These are phyloP conservation scores for Petrocephalus microphthalmus DNA, from an alignment of 2,113 vertebrate species.

Conservation along the genomic window DNA sequence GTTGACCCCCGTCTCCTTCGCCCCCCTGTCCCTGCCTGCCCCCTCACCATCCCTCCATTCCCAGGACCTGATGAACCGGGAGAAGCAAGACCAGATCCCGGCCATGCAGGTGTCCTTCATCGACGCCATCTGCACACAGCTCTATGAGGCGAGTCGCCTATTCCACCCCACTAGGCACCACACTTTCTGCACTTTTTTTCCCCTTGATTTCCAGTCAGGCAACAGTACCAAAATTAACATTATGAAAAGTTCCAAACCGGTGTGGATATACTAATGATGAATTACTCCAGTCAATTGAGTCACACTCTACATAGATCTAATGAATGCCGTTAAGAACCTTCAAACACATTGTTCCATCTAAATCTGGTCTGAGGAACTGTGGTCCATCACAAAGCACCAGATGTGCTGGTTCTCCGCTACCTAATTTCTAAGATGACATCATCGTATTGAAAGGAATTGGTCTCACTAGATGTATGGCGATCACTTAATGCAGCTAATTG, in stretches of 20 bases:
- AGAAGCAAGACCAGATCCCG: constrained; percentile 95
- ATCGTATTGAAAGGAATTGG: background rate
- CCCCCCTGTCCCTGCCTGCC: background rate
- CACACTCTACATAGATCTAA: background rate
- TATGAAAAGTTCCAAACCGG: background rate
- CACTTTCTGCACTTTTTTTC: background rate
- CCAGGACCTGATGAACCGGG: constrained; percentile 97
- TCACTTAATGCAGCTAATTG: background rate
- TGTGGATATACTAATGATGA: background rate
- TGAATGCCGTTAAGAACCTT: background rate
- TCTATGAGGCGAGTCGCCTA: constrained; percentile 80
- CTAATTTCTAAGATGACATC: background rate
- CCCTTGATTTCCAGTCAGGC: background rate
- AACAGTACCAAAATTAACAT: background rate
- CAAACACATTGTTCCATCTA: background rate
- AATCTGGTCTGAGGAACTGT: background rate
- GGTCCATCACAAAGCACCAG: background rate
- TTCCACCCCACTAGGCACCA: background rate
- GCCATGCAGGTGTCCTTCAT: constrained; percentile 99
- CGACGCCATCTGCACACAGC: constrained; percentile 86
- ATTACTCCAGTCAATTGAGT: background rate
- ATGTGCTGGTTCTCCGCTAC: background rate
- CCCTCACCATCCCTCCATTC: constrained; percentile 23
- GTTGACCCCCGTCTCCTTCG: background rate
- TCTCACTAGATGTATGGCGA: background rate